Evolutionary conservation across 2,797 vertebrate genomes (phyloP), one percentile per base, ranked within the genome.

Genomic region (Myripristis murdjan): DNA sequence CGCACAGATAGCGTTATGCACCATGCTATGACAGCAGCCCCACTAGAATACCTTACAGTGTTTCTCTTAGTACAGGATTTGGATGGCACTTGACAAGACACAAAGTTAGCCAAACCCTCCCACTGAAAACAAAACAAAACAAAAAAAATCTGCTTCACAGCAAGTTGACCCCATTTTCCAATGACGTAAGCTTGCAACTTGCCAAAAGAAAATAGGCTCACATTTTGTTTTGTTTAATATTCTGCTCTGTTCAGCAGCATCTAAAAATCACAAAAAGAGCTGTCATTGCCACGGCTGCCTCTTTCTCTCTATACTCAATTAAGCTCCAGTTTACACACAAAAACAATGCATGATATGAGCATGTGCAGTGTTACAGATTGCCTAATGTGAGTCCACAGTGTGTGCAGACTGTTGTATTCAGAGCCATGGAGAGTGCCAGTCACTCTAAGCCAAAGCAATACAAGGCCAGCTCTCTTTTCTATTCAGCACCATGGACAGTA

Each of bases 401-500:
- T 65, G 26, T n/a, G 9, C 20, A 1, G 1, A 0, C 12, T 47
- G 9, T 41, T 57, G 57, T 43, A 54, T 77, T 12, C 41, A 73
- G 56, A 16, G 69, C 77, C 51, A 53, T 1, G 33, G 52, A 71
- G 31, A 58, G 59, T 15, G 3, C 15, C 53, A 28, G 24, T 37
- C 37, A 22, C n/a, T 44, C 35, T 23, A 22, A 53, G 41, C 61
- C 65, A 71, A 47, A 49, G 62, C 28, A 60, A 31, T 31, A 39
- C 16, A 16, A 51, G 58, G 16, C 24, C 26, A 23, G 9, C 54
- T 37, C 65, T 55, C 47, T 37, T 15, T 57, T 49, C 18, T 28
- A 20, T 66, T 76, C 61, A 84, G 69, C 74, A 64, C 64, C 51
- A 53, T 2, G 48, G 76, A 80, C 60, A 77, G 52, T 64, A 23